phyloP scores from a whole-genome alignment of 2,113 vertebrate genomes.

The Hippotragus niger region DNA sequence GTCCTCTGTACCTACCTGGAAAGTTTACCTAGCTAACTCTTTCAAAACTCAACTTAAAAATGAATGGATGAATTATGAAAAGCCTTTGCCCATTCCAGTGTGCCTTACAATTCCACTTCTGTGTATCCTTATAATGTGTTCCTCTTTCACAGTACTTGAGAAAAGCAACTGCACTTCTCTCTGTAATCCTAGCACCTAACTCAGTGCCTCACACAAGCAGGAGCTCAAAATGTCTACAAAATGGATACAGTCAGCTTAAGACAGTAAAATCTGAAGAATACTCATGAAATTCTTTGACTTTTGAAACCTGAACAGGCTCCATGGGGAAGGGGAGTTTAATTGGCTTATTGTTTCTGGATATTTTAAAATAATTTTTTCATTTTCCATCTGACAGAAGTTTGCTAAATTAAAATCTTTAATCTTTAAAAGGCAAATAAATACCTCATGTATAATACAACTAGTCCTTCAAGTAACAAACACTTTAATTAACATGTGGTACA shows the following conservation, averaged over 20 bases:
- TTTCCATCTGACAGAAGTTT: conserved; percentile 25
- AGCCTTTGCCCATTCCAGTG: background rate
- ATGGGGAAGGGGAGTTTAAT: background rate
- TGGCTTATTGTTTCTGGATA: background rate
- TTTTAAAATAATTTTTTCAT: conserved; percentile 25
- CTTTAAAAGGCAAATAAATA: conserved; percentile 35
- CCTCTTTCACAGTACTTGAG: background rate
- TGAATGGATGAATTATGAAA: background rate
- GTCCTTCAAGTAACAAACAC: conserved; percentile 31
- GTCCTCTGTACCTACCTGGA: background rate
- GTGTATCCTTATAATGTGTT: background rate
- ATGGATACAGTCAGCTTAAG: background rate
- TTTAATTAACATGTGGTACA: conserved; percentile 31
- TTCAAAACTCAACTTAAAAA: conserved; percentile 29
- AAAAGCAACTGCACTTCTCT: background rate
- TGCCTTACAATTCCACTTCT: background rate
- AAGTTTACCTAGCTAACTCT: background rate
- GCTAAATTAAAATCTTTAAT: conserved; percentile 32
- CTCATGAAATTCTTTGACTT: conserved; percentile 12
- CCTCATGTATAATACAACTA: conserved; percentile 33
- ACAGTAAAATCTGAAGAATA: conserved; percentile 5
- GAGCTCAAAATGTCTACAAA: background rate
- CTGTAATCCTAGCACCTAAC: background rate
- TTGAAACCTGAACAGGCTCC: background rate
- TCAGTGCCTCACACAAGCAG: background rate